A percentile compares a stretch with the other conserved stretches of the same genome.
These are phyloP conservation scores for Coregonus ussuriensis DNA, from an alignment of 2,797 vertebrate species.

Conservation along the genomic window DNA sequence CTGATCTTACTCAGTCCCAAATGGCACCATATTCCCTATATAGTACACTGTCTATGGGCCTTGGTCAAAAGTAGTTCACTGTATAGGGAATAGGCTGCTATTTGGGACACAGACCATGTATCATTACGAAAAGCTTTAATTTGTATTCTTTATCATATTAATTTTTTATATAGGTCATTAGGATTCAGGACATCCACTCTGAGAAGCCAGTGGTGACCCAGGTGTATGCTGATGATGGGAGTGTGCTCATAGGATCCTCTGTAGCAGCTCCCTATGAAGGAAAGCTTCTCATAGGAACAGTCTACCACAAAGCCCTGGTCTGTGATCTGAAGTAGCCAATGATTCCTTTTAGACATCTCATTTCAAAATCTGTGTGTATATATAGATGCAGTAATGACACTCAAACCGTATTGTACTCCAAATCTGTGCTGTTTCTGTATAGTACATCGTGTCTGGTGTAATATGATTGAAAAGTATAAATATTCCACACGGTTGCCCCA, in stretches of 20 bases:
- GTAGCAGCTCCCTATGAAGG: slow-evolving; percentile 76
- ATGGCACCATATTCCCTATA: not conserved
- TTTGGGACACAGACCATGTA: too few species aligned
- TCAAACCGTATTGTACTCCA: not conserved
- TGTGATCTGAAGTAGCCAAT: slow-evolving; percentile 77
- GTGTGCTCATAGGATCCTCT: slow-evolving; percentile 82
- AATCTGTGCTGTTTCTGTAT: not conserved
- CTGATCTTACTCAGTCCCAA: not conserved
- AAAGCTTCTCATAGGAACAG: slow-evolving; percentile 86
- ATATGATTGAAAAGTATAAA: not conserved
- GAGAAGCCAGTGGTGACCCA: slow-evolving; percentile 49
- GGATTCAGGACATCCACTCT: slow-evolving; percentile 53
- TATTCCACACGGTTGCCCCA: too few species aligned
- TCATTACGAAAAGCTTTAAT: not conserved
- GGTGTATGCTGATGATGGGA: slow-evolving; percentile 81
- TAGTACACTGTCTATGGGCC: too few species aligned
- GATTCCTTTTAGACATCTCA: not conserved
- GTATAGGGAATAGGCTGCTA: too few species aligned
- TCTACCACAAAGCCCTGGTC: slow-evolving; percentile 86
- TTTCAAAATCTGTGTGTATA: not conserved
- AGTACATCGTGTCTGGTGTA: not conserved
- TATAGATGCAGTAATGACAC: not conserved
- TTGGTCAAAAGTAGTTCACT: too few species aligned
- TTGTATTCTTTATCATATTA: not conserved
- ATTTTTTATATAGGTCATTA: slow-evolving; percentile 49